Base-by-base conservation (phyloP, 1,140 invertebrate genomes). In the Bactericera cockerelli region DNA sequence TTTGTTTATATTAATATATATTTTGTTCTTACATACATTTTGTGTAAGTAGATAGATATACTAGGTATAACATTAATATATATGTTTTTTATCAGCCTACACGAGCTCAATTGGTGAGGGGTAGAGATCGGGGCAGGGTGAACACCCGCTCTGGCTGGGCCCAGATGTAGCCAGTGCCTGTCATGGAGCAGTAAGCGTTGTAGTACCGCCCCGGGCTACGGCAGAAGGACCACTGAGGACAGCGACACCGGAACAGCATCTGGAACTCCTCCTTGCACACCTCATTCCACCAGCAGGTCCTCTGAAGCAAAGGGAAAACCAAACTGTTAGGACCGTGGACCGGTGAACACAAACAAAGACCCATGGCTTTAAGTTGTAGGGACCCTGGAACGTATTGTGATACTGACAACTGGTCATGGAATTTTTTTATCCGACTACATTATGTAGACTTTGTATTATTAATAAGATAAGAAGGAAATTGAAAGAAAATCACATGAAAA, bases 261-360 rank as follows among this genome's bases (percentile, higher is more conserved):
- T 89, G 87, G 69, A 91, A 91, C 70, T 90, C 88, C 71, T 90
- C 86, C 70, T 93, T 92, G 73, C 89, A 93, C 2, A 90, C 81
- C 74, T 93, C 89, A 70, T 91, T 91, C 85, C 87, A 91, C 86
- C 87, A 91, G 69, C 89, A 92, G 26, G 84, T 89, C 67, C 89
- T 79, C 88, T 91, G 66, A 58, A 70, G 71, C 19, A 64, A 58
- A 36, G 16, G 16, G n/a, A n/a, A n/a, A n/a, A n/a, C n/a, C n/a
- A n/a, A n/a, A n/a, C n/a, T n/a, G n/a, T n/a, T n/a, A n/a, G n/a
- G n/a, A n/a, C n/a, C n/a, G n/a, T n/a, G n/a, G n/a, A n/a, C n/a
- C n/a, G n/a, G n/a, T n/a, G n/a, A n/a, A n/a, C n/a, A n/a, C n/a
- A n/a, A n/a, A n/a, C n/a, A n/a, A n/a, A n/a, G n/a, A n/a, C n/a